Percentiles rank a stretch among this genome's conserved stretches.
Evolutionary conservation across 2,888 invertebrate species (phyloP).

Genomic region (Scelioninae gen. 1): DNA sequence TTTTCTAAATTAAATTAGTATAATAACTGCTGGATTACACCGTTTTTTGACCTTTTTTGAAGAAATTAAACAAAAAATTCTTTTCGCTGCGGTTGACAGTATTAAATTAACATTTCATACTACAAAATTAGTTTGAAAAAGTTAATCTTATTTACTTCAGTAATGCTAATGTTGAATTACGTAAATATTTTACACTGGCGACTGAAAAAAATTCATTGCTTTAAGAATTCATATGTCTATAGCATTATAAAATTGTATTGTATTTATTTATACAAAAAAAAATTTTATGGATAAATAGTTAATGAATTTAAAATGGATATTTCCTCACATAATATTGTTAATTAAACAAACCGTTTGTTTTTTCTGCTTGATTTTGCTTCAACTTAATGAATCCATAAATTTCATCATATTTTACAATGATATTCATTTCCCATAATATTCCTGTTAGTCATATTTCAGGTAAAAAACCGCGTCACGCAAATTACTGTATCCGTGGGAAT

Average conservation of each 20-base stretch:
- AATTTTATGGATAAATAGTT: too few relatives aligned
- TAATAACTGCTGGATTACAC: too few relatives aligned
- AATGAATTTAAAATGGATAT: too few relatives aligned
- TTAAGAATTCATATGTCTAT: too few relatives aligned
- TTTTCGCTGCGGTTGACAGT: not conserved
- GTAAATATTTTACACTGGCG: not conserved
- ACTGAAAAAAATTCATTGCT: not conserved
- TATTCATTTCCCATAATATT: constrained; percentile 21
- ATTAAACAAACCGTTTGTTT: too few relatives aligned
- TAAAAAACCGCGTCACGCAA: constrained; percentile 36
- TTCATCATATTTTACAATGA: not conserved
- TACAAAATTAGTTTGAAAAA: not conserved
- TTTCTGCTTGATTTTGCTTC: not conserved
- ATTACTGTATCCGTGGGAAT: constrained; percentile 45
- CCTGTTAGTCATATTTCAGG: constrained; percentile 31
- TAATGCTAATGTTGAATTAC: not conserved
- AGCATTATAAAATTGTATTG: too few relatives aligned
- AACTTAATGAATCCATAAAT: not conserved
- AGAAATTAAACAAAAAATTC: not conserved
- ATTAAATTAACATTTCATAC: not conserved
- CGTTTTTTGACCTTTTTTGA: too few relatives aligned
- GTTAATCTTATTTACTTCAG: too few relatives aligned
- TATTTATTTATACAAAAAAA: too few relatives aligned
- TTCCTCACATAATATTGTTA: too few relatives aligned
- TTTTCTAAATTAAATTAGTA: too few relatives aligned